Conservation (phyloP, 2,113 vertebrate genomes). For the Oncorhynchus tshawytscha region DNA sequence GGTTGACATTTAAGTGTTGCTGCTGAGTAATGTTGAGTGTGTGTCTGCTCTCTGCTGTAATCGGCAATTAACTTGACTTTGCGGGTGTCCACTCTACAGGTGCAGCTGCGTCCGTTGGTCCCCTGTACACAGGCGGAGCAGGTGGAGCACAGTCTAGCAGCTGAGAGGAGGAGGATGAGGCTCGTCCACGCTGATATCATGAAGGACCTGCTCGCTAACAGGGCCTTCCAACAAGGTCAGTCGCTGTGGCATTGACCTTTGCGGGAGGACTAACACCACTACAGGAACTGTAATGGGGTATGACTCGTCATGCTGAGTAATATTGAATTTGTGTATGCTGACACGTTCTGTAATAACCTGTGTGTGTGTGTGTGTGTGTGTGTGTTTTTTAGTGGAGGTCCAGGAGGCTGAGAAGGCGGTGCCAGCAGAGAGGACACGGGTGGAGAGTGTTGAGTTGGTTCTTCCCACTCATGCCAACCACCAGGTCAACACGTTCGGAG, state of each 20-base stretch:
- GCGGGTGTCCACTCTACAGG: neutral
- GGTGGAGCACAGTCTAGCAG: slow-evolving; percentile 82
- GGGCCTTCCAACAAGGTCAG: slow-evolving; percentile 66
- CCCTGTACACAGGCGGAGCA: slow-evolving; percentile 78
- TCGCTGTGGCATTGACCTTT: neutral
- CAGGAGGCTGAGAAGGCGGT: slow-evolving; percentile 62
- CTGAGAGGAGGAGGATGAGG: slow-evolving; percentile 86
- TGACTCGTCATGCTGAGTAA: no score
- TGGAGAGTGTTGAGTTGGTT: slow-evolving; percentile 93
- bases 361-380: neutral
- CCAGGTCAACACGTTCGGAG: slow-evolving; percentile 92
- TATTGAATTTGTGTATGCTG: no score
- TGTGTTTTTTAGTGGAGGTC: neutral
- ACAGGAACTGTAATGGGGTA: neutral
- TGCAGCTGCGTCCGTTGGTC: neutral
- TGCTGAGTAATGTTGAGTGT: no score
- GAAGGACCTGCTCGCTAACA: slow-evolving; percentile 78
- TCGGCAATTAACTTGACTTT: no score
- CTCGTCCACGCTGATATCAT: slow-evolving; percentile 86
- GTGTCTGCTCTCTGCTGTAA: neutral
- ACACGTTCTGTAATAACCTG: neutral
- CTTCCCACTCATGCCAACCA: slow-evolving; percentile 93
- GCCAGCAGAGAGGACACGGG: slow-evolving; percentile 78
- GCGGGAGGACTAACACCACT: neutral
- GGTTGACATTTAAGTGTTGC: neutral